These are phyloP conservation scores for Ypsolopha scabrella DNA, from an alignment of 2,888 invertebrate genomes.

Conservation along the genomic window DNA sequence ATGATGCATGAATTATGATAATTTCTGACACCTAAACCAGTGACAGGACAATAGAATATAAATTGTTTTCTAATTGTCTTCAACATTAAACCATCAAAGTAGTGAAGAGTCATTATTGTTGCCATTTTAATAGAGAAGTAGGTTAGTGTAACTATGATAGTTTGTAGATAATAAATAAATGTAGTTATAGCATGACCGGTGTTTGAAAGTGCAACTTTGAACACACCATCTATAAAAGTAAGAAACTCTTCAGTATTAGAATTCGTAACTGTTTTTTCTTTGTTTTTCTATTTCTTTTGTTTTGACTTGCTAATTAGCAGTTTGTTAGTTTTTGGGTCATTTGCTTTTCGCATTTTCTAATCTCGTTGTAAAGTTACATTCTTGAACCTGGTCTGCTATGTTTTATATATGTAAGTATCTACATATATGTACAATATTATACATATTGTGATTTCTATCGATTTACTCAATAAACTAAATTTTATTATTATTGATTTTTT, in stretches of 20 bases:
- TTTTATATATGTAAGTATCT: no score
- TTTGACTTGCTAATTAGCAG: background rate
- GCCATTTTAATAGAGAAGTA: conserved; percentile 38
- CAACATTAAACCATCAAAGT: conserved; percentile 17
- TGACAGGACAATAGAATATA: conserved; percentile 4
- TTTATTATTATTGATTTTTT: no score
- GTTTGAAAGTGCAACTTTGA: conserved; percentile 41
- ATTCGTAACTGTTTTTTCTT: no score
- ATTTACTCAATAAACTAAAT: no score
- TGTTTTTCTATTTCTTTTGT: background rate
- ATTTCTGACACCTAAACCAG: no score
- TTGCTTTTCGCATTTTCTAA: background rate
- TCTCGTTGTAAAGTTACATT: background rate
- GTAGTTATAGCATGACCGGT: conserved; percentile 19
- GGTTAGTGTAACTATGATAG: conserved; percentile 14
- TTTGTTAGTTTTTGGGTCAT: background rate
- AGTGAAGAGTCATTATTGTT: conserved; percentile 26
- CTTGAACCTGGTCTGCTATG: no score
- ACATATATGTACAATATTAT: no score
- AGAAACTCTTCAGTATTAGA: no score
- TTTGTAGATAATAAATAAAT: conserved; percentile 14
- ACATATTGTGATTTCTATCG: no score
- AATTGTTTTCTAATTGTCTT: conserved; percentile 23
- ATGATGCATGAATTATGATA: no score
- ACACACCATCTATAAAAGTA: background rate